These are phyloP conservation scores for Neoaliturus tenellus DNA, from an alignment of 2,888 invertebrate genomes.

Conservation along the genomic window DNA sequence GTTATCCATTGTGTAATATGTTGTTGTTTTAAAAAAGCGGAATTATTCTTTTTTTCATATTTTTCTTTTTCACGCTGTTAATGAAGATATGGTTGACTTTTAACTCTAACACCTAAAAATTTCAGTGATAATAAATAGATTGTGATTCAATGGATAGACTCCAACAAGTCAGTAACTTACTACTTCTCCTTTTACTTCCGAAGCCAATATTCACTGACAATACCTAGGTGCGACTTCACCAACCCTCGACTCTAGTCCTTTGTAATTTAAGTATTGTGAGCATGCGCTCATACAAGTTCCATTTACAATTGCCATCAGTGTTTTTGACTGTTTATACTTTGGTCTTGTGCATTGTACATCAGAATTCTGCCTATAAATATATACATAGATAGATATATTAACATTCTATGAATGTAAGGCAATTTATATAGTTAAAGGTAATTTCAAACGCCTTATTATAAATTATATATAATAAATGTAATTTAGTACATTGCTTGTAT, in stretches of 20 bases:
- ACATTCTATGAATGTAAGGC: conserved; percentile 57
- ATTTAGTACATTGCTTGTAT: conserved; percentile 46
- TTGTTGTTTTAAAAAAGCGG: too few relatives aligned
- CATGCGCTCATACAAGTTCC: neutral
- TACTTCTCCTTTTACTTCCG: neutral
- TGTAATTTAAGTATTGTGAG: conserved; percentile 6
- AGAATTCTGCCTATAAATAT: conserved; percentile 37
- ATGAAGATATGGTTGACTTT: too few relatives aligned
- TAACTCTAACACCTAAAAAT: too few relatives aligned
- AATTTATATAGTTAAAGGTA: conserved; percentile 54
- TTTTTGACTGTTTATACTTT: conserved; percentile 9
- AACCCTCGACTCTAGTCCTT: conserved; percentile 32
- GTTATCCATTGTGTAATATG: too few relatives aligned
- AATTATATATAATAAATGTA: conserved; percentile 52
- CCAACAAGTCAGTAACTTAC: too few relatives aligned
- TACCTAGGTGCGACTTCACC: conserved; percentile 8
- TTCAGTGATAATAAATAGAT: too few relatives aligned
- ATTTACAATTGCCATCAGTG: conserved; percentile 34
- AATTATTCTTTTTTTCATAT: too few relatives aligned
- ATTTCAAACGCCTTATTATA: conserved; percentile 47
- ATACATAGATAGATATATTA: conserved; percentile 49
- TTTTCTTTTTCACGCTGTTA: too few relatives aligned
- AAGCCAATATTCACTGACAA: conserved; percentile 13
- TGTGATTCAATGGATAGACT: too few relatives aligned
- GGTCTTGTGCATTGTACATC: conserved; percentile 44